Evolutionary conservation across 2,888 invertebrate species (phyloP).

Genomic region (Entomobrya multifasciata): DNA sequence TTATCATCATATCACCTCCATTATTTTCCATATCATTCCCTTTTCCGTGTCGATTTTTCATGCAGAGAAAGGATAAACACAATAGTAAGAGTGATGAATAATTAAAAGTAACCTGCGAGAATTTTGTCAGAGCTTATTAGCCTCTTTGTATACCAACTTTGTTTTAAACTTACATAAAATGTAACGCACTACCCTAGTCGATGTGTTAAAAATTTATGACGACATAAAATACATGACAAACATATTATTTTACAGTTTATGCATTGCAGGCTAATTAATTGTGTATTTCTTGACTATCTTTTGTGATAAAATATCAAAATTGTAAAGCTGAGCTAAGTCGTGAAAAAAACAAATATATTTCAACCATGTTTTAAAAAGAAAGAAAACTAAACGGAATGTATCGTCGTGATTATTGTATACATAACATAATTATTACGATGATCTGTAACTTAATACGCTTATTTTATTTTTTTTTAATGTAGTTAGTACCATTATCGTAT

Average conservation of each 20-base stretch:
- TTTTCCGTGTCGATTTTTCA: not conserved
- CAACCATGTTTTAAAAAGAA: not conserved
- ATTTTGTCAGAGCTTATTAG: not conserved
- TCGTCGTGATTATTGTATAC: no score
- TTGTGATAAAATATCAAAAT: not conserved
- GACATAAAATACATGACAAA: no score
- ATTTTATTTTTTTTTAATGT: no score
- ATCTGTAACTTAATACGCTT: no score
- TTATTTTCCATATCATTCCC: not conserved
- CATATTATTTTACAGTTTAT: no score
- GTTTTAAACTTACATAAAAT: not conserved
- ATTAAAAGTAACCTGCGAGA: not conserved
- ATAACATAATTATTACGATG: no score
- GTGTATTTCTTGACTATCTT: no score
- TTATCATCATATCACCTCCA: slow-evolving; percentile 1
- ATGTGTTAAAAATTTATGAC: no score
- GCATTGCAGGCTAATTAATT: no score
- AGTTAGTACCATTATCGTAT: no score
- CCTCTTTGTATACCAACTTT: not conserved
- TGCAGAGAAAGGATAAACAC: not conserved
- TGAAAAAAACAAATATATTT: not conserved
- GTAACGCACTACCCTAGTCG: not conserved
- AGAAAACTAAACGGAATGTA: not conserved
- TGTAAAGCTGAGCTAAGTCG: slow-evolving; percentile 49
- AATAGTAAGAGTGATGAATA: not conserved